phyloP scores from a whole-genome alignment of 2,888 invertebrate genomes.

The Drosophila robusta region DNA sequence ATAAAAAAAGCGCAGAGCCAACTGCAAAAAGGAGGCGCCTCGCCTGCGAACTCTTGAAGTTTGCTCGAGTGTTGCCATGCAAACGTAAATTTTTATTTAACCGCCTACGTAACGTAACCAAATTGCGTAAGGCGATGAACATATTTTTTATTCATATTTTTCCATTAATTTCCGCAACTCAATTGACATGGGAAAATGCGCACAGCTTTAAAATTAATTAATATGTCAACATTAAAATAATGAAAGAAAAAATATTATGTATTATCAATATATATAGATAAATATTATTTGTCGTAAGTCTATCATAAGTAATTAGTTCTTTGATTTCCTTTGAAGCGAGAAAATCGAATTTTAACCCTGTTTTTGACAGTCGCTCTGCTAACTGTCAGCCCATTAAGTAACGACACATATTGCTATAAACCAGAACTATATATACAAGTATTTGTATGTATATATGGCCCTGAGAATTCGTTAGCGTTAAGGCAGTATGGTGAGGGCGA shows the following conservation, averaged over 20 bases:
- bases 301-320: not conserved
- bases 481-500: not conserved
- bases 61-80: slow-evolving; percentile 63
- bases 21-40: slow-evolving; percentile 32
- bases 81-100: slow-evolving; percentile 55
- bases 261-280: not conserved
- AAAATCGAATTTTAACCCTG: slow-evolving; percentile 10
- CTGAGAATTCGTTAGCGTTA: slow-evolving; percentile 25
- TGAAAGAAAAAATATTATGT: not conserved
- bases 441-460: slow-evolving; percentile 36
- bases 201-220: slow-evolving; percentile 2
- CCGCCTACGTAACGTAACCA: slow-evolving; percentile 54
- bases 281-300: too few species aligned
- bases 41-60: slow-evolving; percentile 42
- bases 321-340: not conserved
- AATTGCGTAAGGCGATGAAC: slow-evolving; percentile 57
- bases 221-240: not conserved
- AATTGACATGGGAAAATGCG: slow-evolving; percentile 32
- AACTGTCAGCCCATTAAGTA: slow-evolving; percentile 33
- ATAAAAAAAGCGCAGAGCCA: slow-evolving; percentile 46
- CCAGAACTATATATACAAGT: not conserved
- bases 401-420: slow-evolving; percentile 3
- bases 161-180: slow-evolving; percentile 18
- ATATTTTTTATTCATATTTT: slow-evolving; percentile 1
- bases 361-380: slow-evolving; percentile 21